phyloP scores from a whole-genome alignment of 2,113 vertebrate genomes.

The Tamias sibiricus region DNA sequence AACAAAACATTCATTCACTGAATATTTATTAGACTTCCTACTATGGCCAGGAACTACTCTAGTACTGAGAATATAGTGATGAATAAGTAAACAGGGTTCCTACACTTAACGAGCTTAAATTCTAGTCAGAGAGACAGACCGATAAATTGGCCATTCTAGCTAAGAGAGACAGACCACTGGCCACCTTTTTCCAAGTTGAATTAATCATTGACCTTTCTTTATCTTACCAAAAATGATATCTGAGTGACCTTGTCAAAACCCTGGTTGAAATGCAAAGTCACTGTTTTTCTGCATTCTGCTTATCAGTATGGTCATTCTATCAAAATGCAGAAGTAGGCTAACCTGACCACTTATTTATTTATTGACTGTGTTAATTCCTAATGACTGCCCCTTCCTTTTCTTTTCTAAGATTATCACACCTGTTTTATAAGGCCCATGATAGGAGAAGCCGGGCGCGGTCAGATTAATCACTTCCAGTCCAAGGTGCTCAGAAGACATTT shows the following conservation, averaged over 20 bases:
- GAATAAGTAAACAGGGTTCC: not conserved
- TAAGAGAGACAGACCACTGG: not conserved
- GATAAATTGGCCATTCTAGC: not conserved
- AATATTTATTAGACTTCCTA: not conserved
- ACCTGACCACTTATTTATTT: not conserved
- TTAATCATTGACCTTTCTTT: not conserved
- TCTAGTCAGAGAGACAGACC: not conserved
- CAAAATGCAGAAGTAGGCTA: not conserved
- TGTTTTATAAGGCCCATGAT: not conserved
- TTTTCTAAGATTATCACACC: not conserved
- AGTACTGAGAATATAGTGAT: not conserved
- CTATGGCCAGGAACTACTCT: not conserved
- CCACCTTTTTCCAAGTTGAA: not conserved
- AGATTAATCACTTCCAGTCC: not conserved
- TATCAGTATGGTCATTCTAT: too few relatives aligned
- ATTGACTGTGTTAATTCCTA: not conserved
- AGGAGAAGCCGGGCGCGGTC: too few relatives aligned
- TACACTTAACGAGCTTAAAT: not conserved
- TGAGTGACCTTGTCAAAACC: not conserved
- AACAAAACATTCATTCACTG: not conserved
- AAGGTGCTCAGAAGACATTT: not conserved
- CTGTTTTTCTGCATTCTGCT: not conserved
- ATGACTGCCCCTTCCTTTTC: not conserved
- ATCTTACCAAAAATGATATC: not conserved
- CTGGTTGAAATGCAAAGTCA: not conserved